These are phyloP conservation scores for Laticauda laticaudata DNA, from an alignment of 2,113 vertebrate species.

Conservation along the genomic window DNA sequence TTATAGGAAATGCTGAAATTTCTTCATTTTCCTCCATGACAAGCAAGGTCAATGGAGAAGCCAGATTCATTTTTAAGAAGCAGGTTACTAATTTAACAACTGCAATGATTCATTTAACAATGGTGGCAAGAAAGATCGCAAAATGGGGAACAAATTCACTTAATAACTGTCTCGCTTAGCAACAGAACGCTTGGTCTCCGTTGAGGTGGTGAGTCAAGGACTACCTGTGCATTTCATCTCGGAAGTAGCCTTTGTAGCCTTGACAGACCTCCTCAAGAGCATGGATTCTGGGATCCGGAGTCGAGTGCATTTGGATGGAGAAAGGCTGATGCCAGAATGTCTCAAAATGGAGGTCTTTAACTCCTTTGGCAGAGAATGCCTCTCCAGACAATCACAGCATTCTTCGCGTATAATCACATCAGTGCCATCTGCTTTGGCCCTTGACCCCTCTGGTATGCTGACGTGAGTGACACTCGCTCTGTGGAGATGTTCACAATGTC, in stretches of 20 bases:
- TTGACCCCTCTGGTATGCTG: background rate
- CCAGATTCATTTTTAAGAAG: background rate
- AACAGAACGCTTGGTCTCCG: background rate
- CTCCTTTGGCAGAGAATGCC: background rate
- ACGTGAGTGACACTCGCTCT: background rate
- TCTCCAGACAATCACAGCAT: background rate
- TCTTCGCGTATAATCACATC: background rate
- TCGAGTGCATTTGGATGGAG: background rate
- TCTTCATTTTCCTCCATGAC: background rate
- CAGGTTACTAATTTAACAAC: background rate
- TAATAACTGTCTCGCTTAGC: background rate
- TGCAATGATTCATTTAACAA: background rate
- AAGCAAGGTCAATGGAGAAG: background rate
- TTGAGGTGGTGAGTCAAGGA: background rate
- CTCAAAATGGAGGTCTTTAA: background rate
- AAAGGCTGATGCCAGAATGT: background rate
- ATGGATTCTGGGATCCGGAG: background rate
- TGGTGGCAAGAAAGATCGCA: background rate
- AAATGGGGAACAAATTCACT: background rate
- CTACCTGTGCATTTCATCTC: background rate
- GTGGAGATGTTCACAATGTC: background rate
- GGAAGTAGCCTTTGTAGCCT: background rate
- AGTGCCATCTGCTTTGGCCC: background rate
- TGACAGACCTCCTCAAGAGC: background rate
- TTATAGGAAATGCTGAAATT: slow-evolving; percentile 31